Percentiles rank a stretch among this genome's conserved stretches.
These are phyloP conservation scores for Tenualosa ilisha DNA, from an alignment of 2,797 vertebrate species.

Conservation along the genomic window DNA sequence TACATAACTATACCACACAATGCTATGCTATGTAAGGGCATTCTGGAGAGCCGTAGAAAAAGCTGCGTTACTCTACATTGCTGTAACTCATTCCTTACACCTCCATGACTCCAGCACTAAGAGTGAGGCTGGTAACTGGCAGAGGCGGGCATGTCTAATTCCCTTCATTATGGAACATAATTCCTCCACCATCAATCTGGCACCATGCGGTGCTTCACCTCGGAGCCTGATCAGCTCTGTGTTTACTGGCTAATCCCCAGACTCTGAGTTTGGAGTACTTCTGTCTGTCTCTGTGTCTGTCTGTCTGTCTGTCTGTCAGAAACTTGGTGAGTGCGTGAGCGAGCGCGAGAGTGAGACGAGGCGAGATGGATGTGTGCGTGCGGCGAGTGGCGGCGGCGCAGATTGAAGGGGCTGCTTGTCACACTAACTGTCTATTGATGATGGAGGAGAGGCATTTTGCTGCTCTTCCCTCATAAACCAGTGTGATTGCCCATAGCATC, in stretches of 20 bases:
- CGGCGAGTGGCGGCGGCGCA: constrained; percentile 36
- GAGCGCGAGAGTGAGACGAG: neutral
- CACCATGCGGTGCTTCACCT: neutral
- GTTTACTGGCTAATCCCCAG: constrained; percentile 4
- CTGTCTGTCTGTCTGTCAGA: neutral
- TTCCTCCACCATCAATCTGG: neutral
- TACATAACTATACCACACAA: too few relatives aligned
- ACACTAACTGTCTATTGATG: constrained; percentile 59
- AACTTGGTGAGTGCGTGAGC: neutral
- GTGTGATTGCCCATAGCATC: constrained; percentile 77
- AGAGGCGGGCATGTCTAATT: neutral
- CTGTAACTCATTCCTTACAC: neutral
- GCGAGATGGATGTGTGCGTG: constrained; percentile 49
- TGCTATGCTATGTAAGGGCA: neutral
- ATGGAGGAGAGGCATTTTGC: constrained; percentile 60
- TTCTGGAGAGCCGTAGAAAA: too few relatives aligned
- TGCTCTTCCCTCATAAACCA: constrained; percentile 65
- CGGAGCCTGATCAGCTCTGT: neutral
- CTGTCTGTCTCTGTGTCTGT: neutral
- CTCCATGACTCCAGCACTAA: neutral
- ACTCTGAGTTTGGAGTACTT: neutral
- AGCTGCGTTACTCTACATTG: too few relatives aligned
- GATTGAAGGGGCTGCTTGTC: constrained; percentile 53
- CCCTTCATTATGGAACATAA: neutral
- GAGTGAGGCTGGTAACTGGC: neutral